Evolutionary conservation across 2,888 invertebrate genomes (phyloP).

Genomic region (Pinctada fucata): DNA sequence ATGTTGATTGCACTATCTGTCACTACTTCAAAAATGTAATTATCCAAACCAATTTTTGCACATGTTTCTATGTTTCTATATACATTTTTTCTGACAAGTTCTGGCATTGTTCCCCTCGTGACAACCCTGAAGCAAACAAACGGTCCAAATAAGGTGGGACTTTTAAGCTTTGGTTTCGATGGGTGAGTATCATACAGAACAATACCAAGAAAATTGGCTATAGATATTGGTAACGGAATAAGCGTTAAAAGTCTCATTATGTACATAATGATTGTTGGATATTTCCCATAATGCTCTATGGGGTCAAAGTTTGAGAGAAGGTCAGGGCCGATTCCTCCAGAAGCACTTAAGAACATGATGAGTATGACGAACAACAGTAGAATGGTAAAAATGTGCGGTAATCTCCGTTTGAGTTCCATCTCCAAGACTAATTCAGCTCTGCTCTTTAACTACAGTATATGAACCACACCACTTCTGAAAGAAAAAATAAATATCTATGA

Average conservation of each 20-base stretch:
- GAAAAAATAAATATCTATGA: too few relatives aligned
- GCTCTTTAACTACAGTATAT: too few relatives aligned
- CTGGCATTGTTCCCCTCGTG: conserved; percentile 57
- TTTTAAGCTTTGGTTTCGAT: conserved; percentile 59
- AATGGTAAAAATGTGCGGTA: conserved; percentile 44
- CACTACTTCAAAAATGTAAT: conserved; percentile 64
- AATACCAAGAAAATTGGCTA: conserved; percentile 65
- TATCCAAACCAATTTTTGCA: conserved; percentile 56
- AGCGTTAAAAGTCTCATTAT: conserved; percentile 55
- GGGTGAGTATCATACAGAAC: conserved; percentile 63
- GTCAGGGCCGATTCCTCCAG: conserved; percentile 48
- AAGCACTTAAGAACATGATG: conserved; percentile 41
- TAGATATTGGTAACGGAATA: conserved; percentile 58
- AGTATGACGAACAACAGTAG: conserved; percentile 44
- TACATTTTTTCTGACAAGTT: conserved; percentile 59
- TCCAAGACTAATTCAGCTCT: neutral
- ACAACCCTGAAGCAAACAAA: conserved; percentile 64
- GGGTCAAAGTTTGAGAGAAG: conserved; percentile 49
- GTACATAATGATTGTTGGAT: conserved; percentile 55
- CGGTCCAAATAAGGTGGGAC: conserved; percentile 63
- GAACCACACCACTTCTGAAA: too few relatives aligned
- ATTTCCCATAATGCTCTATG: conserved; percentile 54
- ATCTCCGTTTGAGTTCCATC: neutral
- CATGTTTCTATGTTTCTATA: conserved; percentile 59
- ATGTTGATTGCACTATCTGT: conserved; percentile 57